phyloP scores from a whole-genome alignment of 2,888 invertebrate genomes.

The Lathronympha strigana region DNA sequence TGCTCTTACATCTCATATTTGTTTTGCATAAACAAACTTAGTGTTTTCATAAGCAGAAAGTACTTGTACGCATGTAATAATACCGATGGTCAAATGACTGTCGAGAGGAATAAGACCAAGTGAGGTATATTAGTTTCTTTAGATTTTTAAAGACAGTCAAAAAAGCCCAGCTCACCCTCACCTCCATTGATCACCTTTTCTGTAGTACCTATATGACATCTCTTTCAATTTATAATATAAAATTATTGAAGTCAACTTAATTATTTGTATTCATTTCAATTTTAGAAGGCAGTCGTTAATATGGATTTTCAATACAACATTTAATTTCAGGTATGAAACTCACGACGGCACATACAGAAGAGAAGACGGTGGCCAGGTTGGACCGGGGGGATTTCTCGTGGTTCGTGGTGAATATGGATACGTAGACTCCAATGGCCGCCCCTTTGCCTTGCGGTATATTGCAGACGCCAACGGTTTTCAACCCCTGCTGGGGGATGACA shows the following conservation, averaged over 20 bases:
- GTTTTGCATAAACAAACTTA: not conserved
- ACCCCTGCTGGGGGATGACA: conserved; percentile 56
- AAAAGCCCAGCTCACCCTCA: too few relatives aligned
- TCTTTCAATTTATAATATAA: too few relatives aligned
- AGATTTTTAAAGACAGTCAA: too few relatives aligned
- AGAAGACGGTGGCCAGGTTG: conserved; percentile 73
- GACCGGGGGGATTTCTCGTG: conserved; percentile 53
- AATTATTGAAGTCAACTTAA: too few relatives aligned
- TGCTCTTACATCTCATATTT: not conserved
- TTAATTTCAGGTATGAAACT: conserved; percentile 67
- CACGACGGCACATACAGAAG: conserved; percentile 80
- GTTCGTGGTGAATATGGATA: conserved; percentile 82
- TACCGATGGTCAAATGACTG: too few relatives aligned
- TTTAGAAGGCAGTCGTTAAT: too few relatives aligned
- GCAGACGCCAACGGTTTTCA: conserved; percentile 85
- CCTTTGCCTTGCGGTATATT: conserved; percentile 74
- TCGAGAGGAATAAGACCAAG: too few relatives aligned
- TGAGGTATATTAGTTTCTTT: too few relatives aligned
- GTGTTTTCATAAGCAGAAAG: not conserved
- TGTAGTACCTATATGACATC: too few relatives aligned
- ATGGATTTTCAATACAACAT: not conserved
- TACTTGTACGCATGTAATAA: not conserved
- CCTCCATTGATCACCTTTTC: too few relatives aligned
- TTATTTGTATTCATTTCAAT: too few relatives aligned
- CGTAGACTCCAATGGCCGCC: conserved; percentile 76